A percentile compares a stretch with the other conserved stretches of the same genome.
phyloP scores from a whole-genome alignment of 2,113 vertebrate species.

The Suricata suricatta region DNA sequence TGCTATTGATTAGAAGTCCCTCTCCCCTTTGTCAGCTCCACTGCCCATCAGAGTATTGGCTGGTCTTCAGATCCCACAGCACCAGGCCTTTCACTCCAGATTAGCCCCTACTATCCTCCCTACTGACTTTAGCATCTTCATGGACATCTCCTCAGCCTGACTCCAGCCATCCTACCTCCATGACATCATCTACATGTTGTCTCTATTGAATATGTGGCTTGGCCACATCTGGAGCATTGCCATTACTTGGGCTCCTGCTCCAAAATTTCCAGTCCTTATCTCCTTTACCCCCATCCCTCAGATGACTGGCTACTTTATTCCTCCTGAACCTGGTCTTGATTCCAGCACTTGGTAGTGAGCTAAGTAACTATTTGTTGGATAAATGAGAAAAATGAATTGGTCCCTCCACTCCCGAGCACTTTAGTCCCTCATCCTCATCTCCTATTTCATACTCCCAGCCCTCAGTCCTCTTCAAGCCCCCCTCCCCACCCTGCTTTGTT shows the following conservation, averaged over 20 bases:
- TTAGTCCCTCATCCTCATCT: not conserved
- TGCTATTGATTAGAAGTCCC: not conserved
- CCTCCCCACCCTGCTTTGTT: not conserved
- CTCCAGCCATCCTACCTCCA: not conserved
- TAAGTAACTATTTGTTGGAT: not conserved
- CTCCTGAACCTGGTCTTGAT: not conserved
- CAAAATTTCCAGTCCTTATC: not conserved
- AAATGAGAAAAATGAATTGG: not conserved
- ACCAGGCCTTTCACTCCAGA: not conserved
- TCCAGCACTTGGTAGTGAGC: not conserved
- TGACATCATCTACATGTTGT: not conserved
- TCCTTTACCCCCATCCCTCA: not conserved
- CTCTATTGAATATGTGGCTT: not conserved
- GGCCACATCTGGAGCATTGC: not conserved
- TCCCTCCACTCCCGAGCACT: not conserved
- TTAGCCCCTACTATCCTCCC: not conserved
- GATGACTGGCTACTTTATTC: not conserved
- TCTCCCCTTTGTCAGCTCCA: not conserved
- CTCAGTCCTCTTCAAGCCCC: not conserved
- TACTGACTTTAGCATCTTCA: not conserved
- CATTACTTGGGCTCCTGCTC: not conserved
- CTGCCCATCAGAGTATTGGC: not conserved
- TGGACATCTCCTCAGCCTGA: not conserved
- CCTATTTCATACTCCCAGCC: not conserved
- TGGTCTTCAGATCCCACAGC: not conserved